phyloP scores from a whole-genome alignment of 2,888 invertebrate genomes.

The Auanema sp. region DNA sequence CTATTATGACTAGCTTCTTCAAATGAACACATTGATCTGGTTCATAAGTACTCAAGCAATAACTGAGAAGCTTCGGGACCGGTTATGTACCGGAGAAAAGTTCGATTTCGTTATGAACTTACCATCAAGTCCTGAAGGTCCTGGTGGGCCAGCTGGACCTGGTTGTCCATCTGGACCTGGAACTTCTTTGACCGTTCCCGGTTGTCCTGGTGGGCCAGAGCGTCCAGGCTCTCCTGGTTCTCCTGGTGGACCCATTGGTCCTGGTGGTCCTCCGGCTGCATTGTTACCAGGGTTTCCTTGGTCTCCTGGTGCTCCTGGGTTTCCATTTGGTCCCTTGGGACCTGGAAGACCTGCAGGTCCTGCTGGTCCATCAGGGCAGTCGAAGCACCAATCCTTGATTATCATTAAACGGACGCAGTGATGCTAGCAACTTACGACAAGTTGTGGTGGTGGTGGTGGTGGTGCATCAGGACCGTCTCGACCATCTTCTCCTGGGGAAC shows the following conservation, averaged over 20 bases:
- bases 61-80: neutral
- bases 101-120: constrained; percentile 5
- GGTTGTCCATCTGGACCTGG: constrained; percentile 42
- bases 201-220: constrained; percentile 37
- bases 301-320: constrained; percentile 42
- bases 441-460: constrained; percentile 8
- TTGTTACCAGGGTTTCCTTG: constrained; percentile 31
- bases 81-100: no score
- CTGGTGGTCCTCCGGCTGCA: constrained; percentile 40
- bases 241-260: constrained; percentile 45
- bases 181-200: constrained; percentile 29
- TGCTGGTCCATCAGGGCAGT: constrained; percentile 49
- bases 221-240: constrained; percentile 38
- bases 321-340: constrained; percentile 34
- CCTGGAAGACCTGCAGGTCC: constrained; percentile 48
- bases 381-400: constrained; percentile 46
- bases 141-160: constrained; percentile 46
- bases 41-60: neutral
- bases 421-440: neutral
- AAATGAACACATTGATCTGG: neutral
- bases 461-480: constrained; percentile 47
- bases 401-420: neutral
- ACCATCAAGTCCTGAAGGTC: constrained; percentile 36
- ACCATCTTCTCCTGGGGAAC: constrained; percentile 48
- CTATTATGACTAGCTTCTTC: neutral